These are phyloP conservation scores for Sinella curviseta DNA, from an alignment of 1,140 invertebrate species.

Conservation along the genomic window DNA sequence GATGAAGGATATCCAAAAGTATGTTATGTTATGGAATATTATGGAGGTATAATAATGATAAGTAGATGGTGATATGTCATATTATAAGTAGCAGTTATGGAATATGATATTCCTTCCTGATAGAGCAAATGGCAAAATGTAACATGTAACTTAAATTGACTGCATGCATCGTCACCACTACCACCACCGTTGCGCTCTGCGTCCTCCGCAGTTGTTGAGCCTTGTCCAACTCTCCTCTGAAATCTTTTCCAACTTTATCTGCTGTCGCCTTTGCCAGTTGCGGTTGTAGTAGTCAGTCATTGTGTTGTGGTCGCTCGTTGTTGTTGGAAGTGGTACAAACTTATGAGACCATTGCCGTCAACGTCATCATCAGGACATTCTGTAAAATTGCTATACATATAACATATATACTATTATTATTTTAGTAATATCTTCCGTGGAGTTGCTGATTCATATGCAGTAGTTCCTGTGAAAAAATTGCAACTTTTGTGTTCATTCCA, in stretches of 20 bases:
- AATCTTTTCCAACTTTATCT: slow-evolving; percentile 1
- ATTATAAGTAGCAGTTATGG: no score
- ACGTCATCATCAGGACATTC: not conserved
- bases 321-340: not conserved
- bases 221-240: not conserved
- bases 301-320: not conserved
- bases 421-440: no score
- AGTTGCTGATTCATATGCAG: no score
- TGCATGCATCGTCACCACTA: no score
- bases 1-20: no score
- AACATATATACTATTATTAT: no score
- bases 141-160: no score
- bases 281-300: not conserved
- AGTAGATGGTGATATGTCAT: not conserved
- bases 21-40: not conserved
- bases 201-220: not conserved
- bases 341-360: not conserved
- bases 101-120: not conserved
- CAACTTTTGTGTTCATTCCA: no score
- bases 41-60: not conserved
- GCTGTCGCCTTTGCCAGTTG: not conserved
- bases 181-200: not conserved
- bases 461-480: not conserved
- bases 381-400: not conserved
- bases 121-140: not conserved